Conservation (phyloP, 2,797 vertebrate genomes). For the Furcifer pardalis region DNA sequence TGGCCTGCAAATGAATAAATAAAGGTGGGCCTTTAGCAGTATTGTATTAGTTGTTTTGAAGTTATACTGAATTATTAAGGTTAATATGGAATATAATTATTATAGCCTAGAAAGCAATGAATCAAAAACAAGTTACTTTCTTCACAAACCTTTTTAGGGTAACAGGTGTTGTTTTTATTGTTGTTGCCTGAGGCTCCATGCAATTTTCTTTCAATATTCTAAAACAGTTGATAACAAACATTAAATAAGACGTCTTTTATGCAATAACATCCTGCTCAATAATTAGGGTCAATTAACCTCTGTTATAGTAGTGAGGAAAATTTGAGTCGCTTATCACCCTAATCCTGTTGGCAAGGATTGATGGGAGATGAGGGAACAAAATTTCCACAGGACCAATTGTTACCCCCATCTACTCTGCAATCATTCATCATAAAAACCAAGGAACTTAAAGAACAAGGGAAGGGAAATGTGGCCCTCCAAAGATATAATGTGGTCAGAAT, state of each 20-base stretch:
- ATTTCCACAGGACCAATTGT: background rate
- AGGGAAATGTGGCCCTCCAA: background rate
- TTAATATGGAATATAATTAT: constrained; percentile 39
- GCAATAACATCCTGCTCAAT: constrained; percentile 9
- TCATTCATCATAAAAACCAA: background rate
- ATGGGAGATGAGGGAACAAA: background rate
- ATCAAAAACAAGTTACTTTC: constrained; percentile 48
- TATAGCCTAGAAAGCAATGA: constrained; percentile 49
- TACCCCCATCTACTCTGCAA: background rate
- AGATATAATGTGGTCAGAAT: background rate
- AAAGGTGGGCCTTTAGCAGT: constrained; percentile 1
- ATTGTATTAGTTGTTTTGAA: constrained; percentile 37
- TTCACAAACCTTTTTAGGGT: constrained; percentile 61
- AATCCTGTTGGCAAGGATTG: background rate
- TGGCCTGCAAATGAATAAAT: background rate
- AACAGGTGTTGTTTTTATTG: constrained; percentile 68
- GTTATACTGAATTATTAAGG: constrained; percentile 46
- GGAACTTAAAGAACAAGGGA: background rate
- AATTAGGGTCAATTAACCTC: background rate
- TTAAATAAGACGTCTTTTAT: constrained; percentile 18
- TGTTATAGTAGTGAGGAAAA: background rate
- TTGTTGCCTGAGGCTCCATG: constrained; percentile 55
- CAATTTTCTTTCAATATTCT: constrained; percentile 58
- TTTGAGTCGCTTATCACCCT: background rate
- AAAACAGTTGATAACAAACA: constrained; percentile 67